Conservation (phyloP, 2,888 invertebrate genomes). For the Himalopsyche kuldschensis region DNA sequence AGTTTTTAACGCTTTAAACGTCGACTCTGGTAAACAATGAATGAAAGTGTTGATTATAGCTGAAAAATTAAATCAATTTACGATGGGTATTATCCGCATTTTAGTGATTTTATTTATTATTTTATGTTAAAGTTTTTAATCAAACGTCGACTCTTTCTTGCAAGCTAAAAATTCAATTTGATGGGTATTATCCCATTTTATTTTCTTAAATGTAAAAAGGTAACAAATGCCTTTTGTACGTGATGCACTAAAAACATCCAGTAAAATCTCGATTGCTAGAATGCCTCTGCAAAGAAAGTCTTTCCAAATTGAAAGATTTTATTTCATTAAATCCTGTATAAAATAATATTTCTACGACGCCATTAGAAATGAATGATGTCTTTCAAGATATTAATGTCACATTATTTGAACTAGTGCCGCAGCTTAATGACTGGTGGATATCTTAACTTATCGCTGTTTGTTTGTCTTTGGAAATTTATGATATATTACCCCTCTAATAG, state of each 20-base stretch:
- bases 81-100: too few species aligned
- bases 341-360: neutral
- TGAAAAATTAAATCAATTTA: too few species aligned
- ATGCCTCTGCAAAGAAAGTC: neutral
- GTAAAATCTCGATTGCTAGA: neutral
- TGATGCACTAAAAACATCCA: neutral
- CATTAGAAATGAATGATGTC: neutral
- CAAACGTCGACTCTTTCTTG: too few species aligned
- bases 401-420: neutral
- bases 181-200: too few species aligned
- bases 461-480: neutral
- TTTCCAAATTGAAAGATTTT: neutral
- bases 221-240: neutral
- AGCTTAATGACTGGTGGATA: neutral
- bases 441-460: neutral
- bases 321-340: neutral
- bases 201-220: too few species aligned
- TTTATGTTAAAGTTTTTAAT: too few species aligned
- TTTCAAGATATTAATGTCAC: neutral
- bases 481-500: neutral
- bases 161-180: too few species aligned
- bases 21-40: too few species aligned
- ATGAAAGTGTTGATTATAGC: too few species aligned
- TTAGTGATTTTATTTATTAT: too few species aligned
- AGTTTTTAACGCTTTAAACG: too few species aligned